Conservation (phyloP, 2,113 vertebrate genomes). For the Conger conger region DNA sequence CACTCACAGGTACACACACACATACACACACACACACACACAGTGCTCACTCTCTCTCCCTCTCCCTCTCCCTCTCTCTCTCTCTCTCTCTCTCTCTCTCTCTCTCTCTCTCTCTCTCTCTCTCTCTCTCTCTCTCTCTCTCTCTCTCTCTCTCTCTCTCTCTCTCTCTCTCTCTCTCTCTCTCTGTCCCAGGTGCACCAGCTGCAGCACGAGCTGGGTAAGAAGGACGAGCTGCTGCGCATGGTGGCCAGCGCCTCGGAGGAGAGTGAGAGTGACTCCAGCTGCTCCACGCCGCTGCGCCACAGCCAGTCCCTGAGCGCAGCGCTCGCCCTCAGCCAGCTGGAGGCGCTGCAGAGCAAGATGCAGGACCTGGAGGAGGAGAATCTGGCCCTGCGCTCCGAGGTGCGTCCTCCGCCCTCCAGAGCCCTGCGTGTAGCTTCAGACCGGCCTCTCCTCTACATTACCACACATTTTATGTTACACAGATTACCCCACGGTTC, state of each 20-base stretch:
- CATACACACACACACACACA: neutral
- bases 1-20: too few relatives aligned
- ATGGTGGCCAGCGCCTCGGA: slow-evolving; percentile 90
- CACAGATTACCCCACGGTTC: too few relatives aligned
- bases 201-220: slow-evolving; percentile 89
- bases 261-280: slow-evolving; percentile 91
- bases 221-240: slow-evolving; percentile 92
- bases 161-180: neutral
- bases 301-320: slow-evolving; percentile 68
- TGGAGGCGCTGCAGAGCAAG: slow-evolving; percentile 87
- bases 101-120: neutral
- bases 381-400: slow-evolving; percentile 83
- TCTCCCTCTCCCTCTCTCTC: neutral
- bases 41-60: neutral
- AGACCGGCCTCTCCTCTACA: neutral
- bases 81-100: too few relatives aligned
- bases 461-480: neutral
- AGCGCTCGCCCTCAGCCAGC: slow-evolving; percentile 74
- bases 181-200: slow-evolving; percentile 80
- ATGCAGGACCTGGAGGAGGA: slow-evolving; percentile 94
- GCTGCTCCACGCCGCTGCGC: slow-evolving; percentile 80
- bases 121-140: neutral
- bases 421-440: neutral
- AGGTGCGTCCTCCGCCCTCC: slow-evolving; percentile 65
- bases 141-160: neutral